Evolutionary conservation across 1,140 invertebrate genomes (phyloP).

Genomic region (Drosophila sulfurigaster): DNA sequence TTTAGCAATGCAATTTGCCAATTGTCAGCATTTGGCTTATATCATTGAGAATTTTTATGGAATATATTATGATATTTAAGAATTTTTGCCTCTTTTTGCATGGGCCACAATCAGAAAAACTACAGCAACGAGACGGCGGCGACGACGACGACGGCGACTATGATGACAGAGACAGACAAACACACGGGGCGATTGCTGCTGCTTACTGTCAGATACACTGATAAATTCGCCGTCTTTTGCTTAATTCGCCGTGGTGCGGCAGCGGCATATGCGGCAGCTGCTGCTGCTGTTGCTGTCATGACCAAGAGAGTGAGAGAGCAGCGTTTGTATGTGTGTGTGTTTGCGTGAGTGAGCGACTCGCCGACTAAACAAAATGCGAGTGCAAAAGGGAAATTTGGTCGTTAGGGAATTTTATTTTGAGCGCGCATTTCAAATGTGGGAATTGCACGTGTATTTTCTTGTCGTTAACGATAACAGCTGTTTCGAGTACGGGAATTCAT

Average conservation of each 20-base stretch:
- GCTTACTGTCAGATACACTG: conserved; percentile 48
- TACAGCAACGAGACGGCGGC: conserved; percentile 74
- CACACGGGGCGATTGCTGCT: conserved; percentile 57
- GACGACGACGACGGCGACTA: conserved; percentile 68
- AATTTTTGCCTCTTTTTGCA: conserved; percentile 73
- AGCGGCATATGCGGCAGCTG: conserved; percentile 54
- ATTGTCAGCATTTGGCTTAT: conserved; percentile 26
- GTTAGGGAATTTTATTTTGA: conserved; percentile 48
- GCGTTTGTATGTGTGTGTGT: conserved; percentile 9
- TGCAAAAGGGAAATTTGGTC: conserved; percentile 49
- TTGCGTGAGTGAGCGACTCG: conserved; percentile 48
- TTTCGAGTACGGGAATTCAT: conserved; percentile 1
- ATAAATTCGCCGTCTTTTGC: conserved; percentile 39
- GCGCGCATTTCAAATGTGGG: conserved; percentile 64
- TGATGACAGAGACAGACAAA: conserved; percentile 74
- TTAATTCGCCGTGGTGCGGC: conserved; percentile 53
- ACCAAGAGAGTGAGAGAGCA: conserved; percentile 26
- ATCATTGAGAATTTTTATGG: conserved; percentile 47
- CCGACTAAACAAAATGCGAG: conserved; percentile 51
- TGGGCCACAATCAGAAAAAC: conserved; percentile 80
- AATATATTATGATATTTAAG: conserved; percentile 45
- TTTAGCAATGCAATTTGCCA: neutral
- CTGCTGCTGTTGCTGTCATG: conserved; percentile 25
- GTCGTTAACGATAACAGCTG: conserved; percentile 27
- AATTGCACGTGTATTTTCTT: neutral